Base-by-base conservation (phyloP, 2,888 invertebrate genomes). In the Microctonus hyperodae region DNA sequence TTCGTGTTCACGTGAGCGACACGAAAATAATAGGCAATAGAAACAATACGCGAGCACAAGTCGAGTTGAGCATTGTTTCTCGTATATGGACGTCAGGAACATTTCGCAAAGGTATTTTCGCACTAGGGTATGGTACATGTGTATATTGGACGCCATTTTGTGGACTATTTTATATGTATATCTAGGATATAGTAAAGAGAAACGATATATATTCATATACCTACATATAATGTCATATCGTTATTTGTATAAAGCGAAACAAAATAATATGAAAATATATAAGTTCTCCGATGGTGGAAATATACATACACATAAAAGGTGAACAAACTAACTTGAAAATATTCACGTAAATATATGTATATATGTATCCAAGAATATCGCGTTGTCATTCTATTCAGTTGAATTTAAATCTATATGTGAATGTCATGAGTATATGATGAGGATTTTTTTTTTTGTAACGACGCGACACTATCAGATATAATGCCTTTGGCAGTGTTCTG, bases 1-100 rank as follows among this genome's bases (percentile, higher is more conserved):
- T 58, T 51, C 51, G 37, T 67, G 62, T 44, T 62, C 53, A 53
- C 62, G 51, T 53, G 61, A 58, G 57, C 63, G 60, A 61, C 59
- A 35, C 61, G 70, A 68, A 73, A 74, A 72, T 73, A 75, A 73
- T 71, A 67, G 69, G 63, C 72, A 71, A 74, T 73, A 68, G 70
- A 68, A 72, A 74, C 72, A 73, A 73, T 69, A 60, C 60, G 16
- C 57, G 48, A 35, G 28, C 59, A 58, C 56, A 50, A 51, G 53
- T 35, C 65, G 50, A 37, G 57, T 25, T 64, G n/a, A 56, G 53
- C 67, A 72, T 72, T 72, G 72, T 72, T 71, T 65, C 63, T 70
- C 51, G 22, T 55, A 65, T 51, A 65, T 51, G 65, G 62, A 64
- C 58, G 33, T 55, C 55, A 53, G 50, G 56, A 57, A 63, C 55